Base-by-base conservation (phyloP, 2,113 vertebrate species). In the Orthonyx spaldingii region DNA sequence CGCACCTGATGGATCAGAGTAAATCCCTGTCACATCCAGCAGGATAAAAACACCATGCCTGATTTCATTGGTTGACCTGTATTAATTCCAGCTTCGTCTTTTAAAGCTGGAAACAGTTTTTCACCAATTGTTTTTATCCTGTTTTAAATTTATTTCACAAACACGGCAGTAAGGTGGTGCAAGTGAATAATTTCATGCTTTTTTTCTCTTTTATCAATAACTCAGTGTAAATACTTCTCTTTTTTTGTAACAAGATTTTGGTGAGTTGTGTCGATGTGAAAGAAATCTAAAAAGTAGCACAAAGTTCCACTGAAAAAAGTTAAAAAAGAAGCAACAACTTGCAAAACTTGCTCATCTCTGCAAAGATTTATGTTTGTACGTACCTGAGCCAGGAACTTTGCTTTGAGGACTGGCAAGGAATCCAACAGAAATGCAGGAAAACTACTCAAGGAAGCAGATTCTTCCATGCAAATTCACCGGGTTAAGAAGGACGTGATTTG, bases 331-430 rank as follows among this genome's bases (percentile, higher is more conserved):
- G 33, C 10, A 30, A 26, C 16, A 41, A 16, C 13, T 33, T 50
- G 30, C 39, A 71, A 69, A 66, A 41, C 19, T 47, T 57, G n/a
- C 57, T 72, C 28, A 16, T 39, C 23, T 47, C 35, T 69, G 72
- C 41, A 4, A 12, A 28, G 27, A 32, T 84, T 64, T 52, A 13
- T 76, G 18, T 10, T 4, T 13, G 10, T 12, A 4, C 0, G 0
- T 20, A 20, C 11, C 63, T 61, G 55, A 72, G 69, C 64, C 59
- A 42, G 52, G 35, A 42, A 2, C 10, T 46, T 55, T 27, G 23
- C 11, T 44, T 28, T 9, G 16, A 47, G 23, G 21, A 7, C 8
- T 66, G 37, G 9, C n/a, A 23, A 24, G 27, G 37, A 82, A 47
- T 32, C 19, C 8, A 11, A 5, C 0, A 11, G 63, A 68, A 35